These are phyloP conservation scores for Brenthis ino DNA, from an alignment of 2,888 invertebrate species.

Conservation along the genomic window DNA sequence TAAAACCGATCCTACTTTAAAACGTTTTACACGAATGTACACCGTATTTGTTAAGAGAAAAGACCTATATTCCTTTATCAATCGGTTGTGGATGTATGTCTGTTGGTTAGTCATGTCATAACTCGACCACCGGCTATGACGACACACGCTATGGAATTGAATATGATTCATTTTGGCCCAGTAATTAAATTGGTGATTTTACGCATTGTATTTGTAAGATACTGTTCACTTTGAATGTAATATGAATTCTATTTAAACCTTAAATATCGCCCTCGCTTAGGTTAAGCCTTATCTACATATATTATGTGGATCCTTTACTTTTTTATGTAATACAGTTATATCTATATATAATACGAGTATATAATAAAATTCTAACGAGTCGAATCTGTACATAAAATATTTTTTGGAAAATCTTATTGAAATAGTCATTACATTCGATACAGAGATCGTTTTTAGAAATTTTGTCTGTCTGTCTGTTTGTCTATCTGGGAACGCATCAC, in stretches of 20 bases:
- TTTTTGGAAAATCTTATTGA: too few relatives aligned
- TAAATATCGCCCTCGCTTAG: too few relatives aligned
- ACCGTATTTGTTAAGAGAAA: slow-evolving; percentile 13
- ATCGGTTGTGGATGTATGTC: not conserved
- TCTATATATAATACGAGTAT: too few relatives aligned
- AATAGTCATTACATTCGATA: too few relatives aligned
- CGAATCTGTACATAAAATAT: too few relatives aligned
- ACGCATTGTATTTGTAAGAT: slow-evolving; percentile 16
- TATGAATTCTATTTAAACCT: not conserved
- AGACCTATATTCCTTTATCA: slow-evolving; percentile 11
- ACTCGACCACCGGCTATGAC: slow-evolving; percentile 41
- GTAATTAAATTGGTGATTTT: slow-evolving; percentile 39
- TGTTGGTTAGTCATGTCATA: slow-evolving; percentile 27
- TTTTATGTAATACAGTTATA: too few relatives aligned
- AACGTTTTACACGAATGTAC: slow-evolving; percentile 19
- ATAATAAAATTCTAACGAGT: too few relatives aligned
- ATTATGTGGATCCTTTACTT: too few relatives aligned
- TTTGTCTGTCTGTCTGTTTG: too few relatives aligned
- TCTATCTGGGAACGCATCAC: too few relatives aligned
- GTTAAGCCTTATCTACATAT: too few relatives aligned
- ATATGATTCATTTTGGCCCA: slow-evolving; percentile 42
- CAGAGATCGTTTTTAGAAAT: too few relatives aligned
- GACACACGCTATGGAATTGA: slow-evolving; percentile 37
- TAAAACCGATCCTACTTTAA: slow-evolving; percentile 35
- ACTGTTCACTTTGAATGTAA: not conserved